phyloP scores from a whole-genome alignment of 2,113 vertebrate species.

The Oncorhynchus gorbuscha region DNA sequence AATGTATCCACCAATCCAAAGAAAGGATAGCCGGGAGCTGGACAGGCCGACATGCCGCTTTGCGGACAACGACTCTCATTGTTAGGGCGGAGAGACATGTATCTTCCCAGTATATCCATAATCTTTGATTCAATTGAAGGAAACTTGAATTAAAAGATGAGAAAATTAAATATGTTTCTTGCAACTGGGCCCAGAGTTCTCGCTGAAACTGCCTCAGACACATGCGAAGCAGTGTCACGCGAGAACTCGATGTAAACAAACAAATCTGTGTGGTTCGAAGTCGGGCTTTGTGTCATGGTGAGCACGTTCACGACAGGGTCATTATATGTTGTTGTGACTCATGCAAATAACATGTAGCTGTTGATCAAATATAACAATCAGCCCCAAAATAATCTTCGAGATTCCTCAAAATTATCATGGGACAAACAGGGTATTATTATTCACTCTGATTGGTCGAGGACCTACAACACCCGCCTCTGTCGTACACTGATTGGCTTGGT shows the following conservation, averaged over 20 bases:
- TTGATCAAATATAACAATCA: neutral
- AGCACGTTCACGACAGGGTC: neutral
- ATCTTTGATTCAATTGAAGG: no score
- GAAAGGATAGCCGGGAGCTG: no score
- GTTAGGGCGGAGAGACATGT: no score
- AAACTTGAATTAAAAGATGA: no score
- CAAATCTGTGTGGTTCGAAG: neutral
- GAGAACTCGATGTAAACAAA: conserved; percentile 6
- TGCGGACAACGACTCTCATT: no score
- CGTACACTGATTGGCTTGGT: neutral
- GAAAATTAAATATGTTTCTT: no score
- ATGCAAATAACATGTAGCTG: no score
- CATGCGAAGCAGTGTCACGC: neutral
- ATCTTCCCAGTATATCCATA: no score
- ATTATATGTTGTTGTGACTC: neutral
- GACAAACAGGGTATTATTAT: neutral
- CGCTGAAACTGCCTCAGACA: neutral
- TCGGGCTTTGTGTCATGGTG: neutral
- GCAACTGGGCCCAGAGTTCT: no score
- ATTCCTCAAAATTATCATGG: neutral
- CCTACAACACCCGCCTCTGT: neutral
- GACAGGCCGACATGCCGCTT: no score
- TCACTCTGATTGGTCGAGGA: neutral
- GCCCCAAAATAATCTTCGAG: neutral
- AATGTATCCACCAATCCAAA: no score